Evolutionary conservation across 2,888 invertebrate species (phyloP).

Genomic region (Drosophila niveifrons): DNA sequence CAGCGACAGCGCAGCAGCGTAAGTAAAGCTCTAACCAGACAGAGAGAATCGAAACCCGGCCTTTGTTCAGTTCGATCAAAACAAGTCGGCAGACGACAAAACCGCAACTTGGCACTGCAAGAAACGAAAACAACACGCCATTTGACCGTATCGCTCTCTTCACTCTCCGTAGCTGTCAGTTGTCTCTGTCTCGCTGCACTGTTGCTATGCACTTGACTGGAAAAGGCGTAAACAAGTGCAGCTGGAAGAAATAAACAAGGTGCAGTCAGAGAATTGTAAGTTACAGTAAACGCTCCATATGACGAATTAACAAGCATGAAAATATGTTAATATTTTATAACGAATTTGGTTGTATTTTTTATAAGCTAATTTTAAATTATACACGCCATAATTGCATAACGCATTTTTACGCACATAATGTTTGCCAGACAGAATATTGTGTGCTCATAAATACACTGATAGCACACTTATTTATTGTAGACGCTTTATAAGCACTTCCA

Average conservation of each 20-base stretch:
- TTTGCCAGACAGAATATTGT: neutral
- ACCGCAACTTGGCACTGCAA: constrained; percentile 31
- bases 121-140: constrained; percentile 60
- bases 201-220: constrained; percentile 64
- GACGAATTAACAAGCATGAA: neutral
- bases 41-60: constrained; percentile 13
- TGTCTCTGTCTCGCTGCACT: neutral
- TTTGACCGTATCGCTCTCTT: constrained; percentile 13
- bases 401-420: neutral
- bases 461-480: neutral
- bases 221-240: constrained; percentile 59
- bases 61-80: constrained; percentile 56
- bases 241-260: constrained; percentile 56
- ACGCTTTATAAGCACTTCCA: constrained; percentile 11
- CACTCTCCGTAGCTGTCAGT: neutral
- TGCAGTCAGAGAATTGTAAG: constrained; percentile 23
- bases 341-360: too few species aligned
- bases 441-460: constrained; percentile 6
- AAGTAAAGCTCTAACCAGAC: constrained; percentile 16
- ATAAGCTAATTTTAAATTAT: too few species aligned
- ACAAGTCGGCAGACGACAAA: constrained; percentile 56
- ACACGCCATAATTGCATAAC: neutral
- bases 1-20: constrained; percentile 19
- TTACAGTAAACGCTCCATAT: constrained; percentile 21
- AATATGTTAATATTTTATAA: too few species aligned